These are phyloP conservation scores for Stichodactyla mertensii DNA, from an alignment of 64 coral and sea anemone species.

Conservation along the genomic window DNA sequence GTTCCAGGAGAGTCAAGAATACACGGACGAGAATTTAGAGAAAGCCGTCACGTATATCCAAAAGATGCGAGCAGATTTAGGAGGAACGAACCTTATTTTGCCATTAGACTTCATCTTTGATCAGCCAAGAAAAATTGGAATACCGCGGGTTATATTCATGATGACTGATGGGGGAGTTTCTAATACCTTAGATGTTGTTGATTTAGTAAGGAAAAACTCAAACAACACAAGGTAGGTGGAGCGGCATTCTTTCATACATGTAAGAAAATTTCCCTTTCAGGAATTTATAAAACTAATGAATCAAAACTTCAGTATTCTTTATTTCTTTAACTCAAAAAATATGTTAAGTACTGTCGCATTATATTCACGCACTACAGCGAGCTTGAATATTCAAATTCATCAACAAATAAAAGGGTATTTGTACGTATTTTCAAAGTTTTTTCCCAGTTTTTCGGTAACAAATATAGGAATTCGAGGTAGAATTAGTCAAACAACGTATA, in stretches of 20 bases:
- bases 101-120: constrained; percentile 88
- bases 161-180: constrained; percentile 85
- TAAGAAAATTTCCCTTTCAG: not conserved
- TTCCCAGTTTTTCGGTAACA: not conserved
- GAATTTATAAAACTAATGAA: not conserved
- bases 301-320: not conserved
- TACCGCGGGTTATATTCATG: constrained; percentile 64
- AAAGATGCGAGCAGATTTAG: constrained; percentile 92
- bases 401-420: not conserved
- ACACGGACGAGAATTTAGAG: constrained; percentile 58
- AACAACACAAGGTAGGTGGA: constrained; percentile 66
- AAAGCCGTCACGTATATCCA: constrained; percentile 64
- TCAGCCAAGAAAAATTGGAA: constrained; percentile 59
- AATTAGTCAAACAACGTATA: not conserved
- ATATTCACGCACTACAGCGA: not conserved
- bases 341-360: not conserved
- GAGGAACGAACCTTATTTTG: constrained; percentile 74
- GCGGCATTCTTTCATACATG: not conserved
- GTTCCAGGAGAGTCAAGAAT: constrained; percentile 75
- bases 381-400: constrained; percentile 3
- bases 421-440: not conserved
- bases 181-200: constrained; percentile 81
- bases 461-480: not conserved
- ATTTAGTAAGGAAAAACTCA: constrained; percentile 74
- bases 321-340: not conserved